phyloP scores from a whole-genome alignment of 2,797 vertebrate species.

The Chromis chromis region DNA sequence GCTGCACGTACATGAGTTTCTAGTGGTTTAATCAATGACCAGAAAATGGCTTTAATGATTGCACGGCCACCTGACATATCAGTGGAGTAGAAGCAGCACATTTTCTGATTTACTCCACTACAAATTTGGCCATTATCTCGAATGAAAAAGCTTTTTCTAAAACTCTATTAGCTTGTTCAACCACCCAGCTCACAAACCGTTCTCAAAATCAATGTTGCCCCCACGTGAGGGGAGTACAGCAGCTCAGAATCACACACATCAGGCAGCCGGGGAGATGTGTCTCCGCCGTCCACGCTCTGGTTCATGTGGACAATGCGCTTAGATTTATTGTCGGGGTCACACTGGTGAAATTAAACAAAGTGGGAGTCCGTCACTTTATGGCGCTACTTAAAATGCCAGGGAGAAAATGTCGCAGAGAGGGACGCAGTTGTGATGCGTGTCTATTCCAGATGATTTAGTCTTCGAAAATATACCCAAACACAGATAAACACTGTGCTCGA shows the following conservation, averaged over 20 bases:
- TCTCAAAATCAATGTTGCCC: slow-evolving; percentile 68
- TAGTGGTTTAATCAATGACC: too few relatives aligned
- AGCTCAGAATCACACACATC: slow-evolving; percentile 39
- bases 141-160: slow-evolving; percentile 49
- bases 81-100: slow-evolving; percentile 2
- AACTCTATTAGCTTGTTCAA: slow-evolving; percentile 65
- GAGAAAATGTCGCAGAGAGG: background rate
- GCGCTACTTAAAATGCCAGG: background rate
- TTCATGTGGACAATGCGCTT: slow-evolving; percentile 28
- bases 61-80: slow-evolving; percentile 10
- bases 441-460: slow-evolving; percentile 1
- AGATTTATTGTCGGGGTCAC: slow-evolving; percentile 28
- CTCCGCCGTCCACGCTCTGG: slow-evolving; percentile 5
- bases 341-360: slow-evolving; percentile 27
- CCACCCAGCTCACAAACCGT: slow-evolving; percentile 49
- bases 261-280: slow-evolving; percentile 14
- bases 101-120: slow-evolving; percentile 25
- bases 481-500: slow-evolving; percentile 1
- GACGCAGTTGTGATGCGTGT: slow-evolving; percentile 2
- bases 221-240: slow-evolving; percentile 32
- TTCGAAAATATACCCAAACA: background rate
- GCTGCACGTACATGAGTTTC: too few relatives aligned
- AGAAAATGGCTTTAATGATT: slow-evolving; percentile 1
- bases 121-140: slow-evolving; percentile 57
- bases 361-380: background rate